Conservation (phyloP, 92 coral and sea anemone species). For the Chrysogorgia sp. region DNA sequence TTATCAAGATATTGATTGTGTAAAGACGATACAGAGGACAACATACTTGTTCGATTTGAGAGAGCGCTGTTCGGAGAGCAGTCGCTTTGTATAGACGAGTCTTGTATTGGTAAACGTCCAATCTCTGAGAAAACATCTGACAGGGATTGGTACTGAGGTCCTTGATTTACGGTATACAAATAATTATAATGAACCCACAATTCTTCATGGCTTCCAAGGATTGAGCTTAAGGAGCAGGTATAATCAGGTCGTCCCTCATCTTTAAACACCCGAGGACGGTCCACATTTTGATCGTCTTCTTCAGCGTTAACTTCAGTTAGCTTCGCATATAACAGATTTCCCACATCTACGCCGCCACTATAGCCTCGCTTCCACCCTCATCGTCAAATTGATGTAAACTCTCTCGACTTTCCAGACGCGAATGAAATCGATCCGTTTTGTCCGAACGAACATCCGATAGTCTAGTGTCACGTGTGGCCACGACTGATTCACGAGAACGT, state of each 20-base stretch:
- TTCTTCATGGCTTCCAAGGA: slow-evolving; percentile 96
- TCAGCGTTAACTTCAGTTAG: slow-evolving; percentile 98
- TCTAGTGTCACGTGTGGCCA: slow-evolving; percentile 59
- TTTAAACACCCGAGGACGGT: slow-evolving; percentile 74
- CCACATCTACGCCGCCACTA: slow-evolving; percentile 93
- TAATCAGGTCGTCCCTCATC: slow-evolving; percentile 92
- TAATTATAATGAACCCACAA: slow-evolving; percentile 93
- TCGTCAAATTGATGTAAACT: slow-evolving; percentile 97
- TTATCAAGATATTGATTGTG: slow-evolving; percentile 93
- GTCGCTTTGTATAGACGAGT: slow-evolving; percentile 61
- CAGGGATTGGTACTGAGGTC: slow-evolving; percentile 97
- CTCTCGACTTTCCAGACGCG: slow-evolving; percentile 86
- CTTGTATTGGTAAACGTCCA: slow-evolving; percentile 79
- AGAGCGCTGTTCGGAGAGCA: slow-evolving; percentile 59
- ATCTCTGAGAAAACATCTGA: slow-evolving; percentile 97
- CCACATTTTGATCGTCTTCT: slow-evolving; percentile 90
- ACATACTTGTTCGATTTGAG: slow-evolving; percentile 77
- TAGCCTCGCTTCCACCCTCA: slow-evolving; percentile 98
- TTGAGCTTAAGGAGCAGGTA: slow-evolving; percentile 94
- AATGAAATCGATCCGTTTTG: slow-evolving; percentile 77
- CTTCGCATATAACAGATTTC: slow-evolving; percentile 88
- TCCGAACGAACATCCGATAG: slow-evolving; percentile 61
- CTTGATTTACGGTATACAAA: slow-evolving; percentile 93
- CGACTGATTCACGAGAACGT: slow-evolving; percentile 60
- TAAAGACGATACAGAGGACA: slow-evolving; percentile 92